Evolutionary conservation across 2,113 vertebrate genomes (phyloP).

Genomic region (Nipponia nippon): DNA sequence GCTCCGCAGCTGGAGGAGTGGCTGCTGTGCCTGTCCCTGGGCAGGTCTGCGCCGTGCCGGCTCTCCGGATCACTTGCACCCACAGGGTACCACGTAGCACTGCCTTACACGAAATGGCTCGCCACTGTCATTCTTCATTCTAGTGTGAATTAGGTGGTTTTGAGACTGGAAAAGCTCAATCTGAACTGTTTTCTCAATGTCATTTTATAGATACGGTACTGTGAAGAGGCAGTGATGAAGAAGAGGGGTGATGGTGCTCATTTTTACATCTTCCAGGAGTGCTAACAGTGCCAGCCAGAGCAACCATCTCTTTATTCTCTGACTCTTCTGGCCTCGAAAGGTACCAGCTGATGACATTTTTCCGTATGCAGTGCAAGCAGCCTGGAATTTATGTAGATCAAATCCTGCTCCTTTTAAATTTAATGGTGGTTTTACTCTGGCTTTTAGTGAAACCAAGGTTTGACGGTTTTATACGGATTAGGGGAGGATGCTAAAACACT

Average conservation of each 20-base stretch:
- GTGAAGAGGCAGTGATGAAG: not conserved
- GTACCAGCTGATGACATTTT: not conserved
- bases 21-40: not conserved
- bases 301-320: not conserved
- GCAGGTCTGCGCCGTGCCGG: fast-evolving
- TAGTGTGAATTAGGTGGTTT: not conserved
- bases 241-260: not conserved
- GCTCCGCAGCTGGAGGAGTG: not conserved
- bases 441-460: not conserved
- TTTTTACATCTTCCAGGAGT: not conserved
- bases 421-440: not conserved
- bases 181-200: not conserved
- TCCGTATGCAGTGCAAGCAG: not conserved
- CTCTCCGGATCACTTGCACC: not conserved
- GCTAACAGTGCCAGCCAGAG: not conserved
- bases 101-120: not conserved
- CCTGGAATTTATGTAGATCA: not conserved
- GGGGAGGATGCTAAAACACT: not conserved
- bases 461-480: not conserved
- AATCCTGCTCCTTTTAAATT: not conserved
- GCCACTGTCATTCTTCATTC: not conserved
- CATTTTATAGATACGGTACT: not conserved
- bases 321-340: not conserved
- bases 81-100: fast-evolving
- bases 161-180: not conserved